Conservation (phyloP, 92 coral and sea anemone species). For the Paragorgia papillata region DNA sequence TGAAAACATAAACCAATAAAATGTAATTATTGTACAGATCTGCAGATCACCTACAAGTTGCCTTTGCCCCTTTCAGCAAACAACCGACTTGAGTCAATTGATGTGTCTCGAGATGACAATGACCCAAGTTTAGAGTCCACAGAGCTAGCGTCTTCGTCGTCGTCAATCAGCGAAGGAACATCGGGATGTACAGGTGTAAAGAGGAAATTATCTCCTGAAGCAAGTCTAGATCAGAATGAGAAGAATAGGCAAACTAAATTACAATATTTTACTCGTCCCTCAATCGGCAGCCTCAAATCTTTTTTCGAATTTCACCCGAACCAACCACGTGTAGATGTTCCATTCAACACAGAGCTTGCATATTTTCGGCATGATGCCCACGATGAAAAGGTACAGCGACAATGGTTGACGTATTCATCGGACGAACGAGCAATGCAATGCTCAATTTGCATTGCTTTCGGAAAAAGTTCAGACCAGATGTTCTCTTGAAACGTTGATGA, state of each 20-base stretch:
- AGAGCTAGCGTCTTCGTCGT: constrained; percentile 12
- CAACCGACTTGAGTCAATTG: not conserved
- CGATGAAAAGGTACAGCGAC: constrained; percentile 4
- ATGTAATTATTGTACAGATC: not conserved
- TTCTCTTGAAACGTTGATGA: constrained; percentile 11
- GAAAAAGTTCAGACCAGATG: not conserved
- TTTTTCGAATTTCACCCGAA: constrained; percentile 13
- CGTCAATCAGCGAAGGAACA: constrained; percentile 1
- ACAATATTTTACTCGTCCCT: constrained; percentile 3
- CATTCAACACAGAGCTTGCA: constrained; percentile 12
- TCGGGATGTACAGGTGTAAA: not conserved
- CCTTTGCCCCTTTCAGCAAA: constrained; percentile 1
- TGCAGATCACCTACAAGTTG: not conserved
- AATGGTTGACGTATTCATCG: constrained; percentile 13
- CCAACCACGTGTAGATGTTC: constrained; percentile 5
- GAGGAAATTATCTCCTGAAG: constrained; percentile 25
- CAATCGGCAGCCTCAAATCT: constrained; percentile 7
- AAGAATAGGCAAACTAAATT: not conserved
- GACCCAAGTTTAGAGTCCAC: not conserved
- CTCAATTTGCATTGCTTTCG: constrained; percentile 17
- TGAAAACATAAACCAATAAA: too few relatives aligned
- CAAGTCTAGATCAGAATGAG: not conserved
- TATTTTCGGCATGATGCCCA: constrained; percentile 10
- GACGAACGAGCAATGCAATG: not conserved
- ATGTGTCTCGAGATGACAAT: not conserved